Conservation (phyloP, 2,113 vertebrate species). For the Gambusia affinis region DNA sequence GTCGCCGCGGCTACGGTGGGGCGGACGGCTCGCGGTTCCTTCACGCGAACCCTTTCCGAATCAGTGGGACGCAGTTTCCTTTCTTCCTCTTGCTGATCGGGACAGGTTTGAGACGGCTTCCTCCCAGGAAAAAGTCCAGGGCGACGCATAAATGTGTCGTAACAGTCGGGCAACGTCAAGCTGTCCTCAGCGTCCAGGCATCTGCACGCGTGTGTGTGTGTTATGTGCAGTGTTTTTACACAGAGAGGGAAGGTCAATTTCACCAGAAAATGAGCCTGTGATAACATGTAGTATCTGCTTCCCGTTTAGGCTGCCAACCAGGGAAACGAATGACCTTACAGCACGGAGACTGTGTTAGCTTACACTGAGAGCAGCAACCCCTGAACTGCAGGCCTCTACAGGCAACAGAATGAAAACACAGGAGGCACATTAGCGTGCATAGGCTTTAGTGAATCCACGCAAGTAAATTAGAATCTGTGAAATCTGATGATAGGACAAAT, state of each 20-base stretch:
- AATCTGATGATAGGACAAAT: too few species aligned
- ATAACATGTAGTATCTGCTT: constrained; percentile 55
- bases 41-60: constrained; percentile 27
- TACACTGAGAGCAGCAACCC: constrained; percentile 5
- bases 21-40: constrained; percentile 30
- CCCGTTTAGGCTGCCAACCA: constrained; percentile 38
- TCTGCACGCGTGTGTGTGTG: constrained; percentile 3
- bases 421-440: too few species aligned
- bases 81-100: constrained; percentile 39
- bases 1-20: constrained; percentile 33
- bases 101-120: constrained; percentile 25
- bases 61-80: constrained; percentile 48
- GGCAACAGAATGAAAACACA: not conserved
- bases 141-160: not conserved
- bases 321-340: constrained; percentile 63
- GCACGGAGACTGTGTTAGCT: constrained; percentile 29
- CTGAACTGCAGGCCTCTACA: not conserved
- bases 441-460: too few species aligned
- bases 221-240: constrained; percentile 55
- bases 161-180: not conserved
- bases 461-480: not conserved
- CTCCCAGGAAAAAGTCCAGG: constrained; percentile 31
- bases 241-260: constrained; percentile 49
- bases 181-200: constrained; percentile 1
- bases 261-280: constrained; percentile 57